Evolutionary conservation across 2,797 vertebrate species (phyloP).

Genomic region (Mormyrops boulengeri): DNA sequence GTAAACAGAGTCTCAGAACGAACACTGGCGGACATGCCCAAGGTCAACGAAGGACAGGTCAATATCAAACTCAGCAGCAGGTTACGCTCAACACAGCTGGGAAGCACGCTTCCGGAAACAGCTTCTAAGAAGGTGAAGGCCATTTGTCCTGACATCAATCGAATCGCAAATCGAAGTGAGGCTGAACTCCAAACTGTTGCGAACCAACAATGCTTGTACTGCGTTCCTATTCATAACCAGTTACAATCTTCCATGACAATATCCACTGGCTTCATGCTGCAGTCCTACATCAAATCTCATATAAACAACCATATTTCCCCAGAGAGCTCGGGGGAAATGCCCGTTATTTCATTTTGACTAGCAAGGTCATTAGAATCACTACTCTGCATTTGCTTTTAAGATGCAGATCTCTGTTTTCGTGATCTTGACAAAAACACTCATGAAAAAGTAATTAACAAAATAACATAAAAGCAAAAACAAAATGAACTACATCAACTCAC

Average conservation of each 20-base stretch:
- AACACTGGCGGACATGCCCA: not conserved
- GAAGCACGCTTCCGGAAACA: not conserved
- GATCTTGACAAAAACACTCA: not conserved
- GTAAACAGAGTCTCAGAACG: not conserved
- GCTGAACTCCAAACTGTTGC: not conserved
- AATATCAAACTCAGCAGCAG: not conserved
- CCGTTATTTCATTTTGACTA: slow-evolving; percentile 56
- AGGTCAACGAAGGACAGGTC: slow-evolving; percentile 4
- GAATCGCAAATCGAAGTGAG: not conserved
- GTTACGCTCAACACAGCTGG: not conserved
- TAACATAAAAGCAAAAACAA: not conserved
- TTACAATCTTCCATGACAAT: slow-evolving; percentile 57
- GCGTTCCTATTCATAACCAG: slow-evolving; percentile 30
- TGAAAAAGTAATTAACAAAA: not conserved
- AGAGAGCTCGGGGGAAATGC: slow-evolving; percentile 58
- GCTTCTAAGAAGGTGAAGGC: not conserved
- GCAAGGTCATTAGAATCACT: slow-evolving; percentile 43
- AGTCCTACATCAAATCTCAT: slow-evolving; percentile 59
- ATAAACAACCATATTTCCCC: slow-evolving; percentile 66
- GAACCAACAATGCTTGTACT: not conserved
- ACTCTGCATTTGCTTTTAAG: slow-evolving; percentile 24
- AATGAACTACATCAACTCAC: not conserved
- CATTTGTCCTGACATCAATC: not conserved
- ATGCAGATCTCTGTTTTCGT: not conserved
- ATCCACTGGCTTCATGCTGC: slow-evolving; percentile 50